Conservation (phyloP, 1,140 invertebrate genomes). For the Trigoniulus corallinus region DNA sequence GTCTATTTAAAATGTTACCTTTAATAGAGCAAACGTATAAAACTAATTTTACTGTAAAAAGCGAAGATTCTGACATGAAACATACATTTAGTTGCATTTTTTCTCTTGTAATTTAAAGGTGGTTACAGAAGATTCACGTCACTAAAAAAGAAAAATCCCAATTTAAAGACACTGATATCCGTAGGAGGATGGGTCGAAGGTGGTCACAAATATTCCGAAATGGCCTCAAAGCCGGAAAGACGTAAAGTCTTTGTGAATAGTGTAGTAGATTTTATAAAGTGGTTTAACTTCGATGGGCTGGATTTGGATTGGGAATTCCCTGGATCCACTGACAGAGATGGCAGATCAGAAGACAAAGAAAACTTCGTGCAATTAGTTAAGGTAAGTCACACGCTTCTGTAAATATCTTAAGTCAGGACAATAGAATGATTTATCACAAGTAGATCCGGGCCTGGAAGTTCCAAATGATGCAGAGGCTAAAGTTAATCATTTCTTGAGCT, state of each 20-base stretch:
- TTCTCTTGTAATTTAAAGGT: constrained; percentile 21
- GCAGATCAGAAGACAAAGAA: background rate
- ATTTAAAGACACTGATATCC: constrained; percentile 46
- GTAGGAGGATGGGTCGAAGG: constrained; percentile 64
- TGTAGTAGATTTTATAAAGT: constrained; percentile 7
- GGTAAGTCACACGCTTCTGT: background rate
- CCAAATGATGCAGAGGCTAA: no score
- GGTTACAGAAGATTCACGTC: constrained; percentile 34
- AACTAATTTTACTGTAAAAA: no score
- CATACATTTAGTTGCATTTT: no score
- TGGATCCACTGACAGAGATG: background rate
- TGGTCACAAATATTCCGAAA: constrained; percentile 41
- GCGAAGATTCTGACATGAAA: no score
- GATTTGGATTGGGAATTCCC: constrained; percentile 19
- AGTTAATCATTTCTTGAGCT: no score
- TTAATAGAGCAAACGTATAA: no score
- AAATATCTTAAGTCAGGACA: no score
- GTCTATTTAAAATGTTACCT: no score
- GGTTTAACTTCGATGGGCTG: constrained; percentile 16
- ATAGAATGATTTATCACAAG: no score
- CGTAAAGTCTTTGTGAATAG: constrained; percentile 10
- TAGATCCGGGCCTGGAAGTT: no score
- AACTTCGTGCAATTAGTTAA: background rate
- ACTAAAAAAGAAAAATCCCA: constrained; percentile 41
- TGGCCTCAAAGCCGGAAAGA: constrained; percentile 21